Evolutionary conservation across 2,888 invertebrate species (phyloP).

Genomic region (Tanypteryx hageni): DNA sequence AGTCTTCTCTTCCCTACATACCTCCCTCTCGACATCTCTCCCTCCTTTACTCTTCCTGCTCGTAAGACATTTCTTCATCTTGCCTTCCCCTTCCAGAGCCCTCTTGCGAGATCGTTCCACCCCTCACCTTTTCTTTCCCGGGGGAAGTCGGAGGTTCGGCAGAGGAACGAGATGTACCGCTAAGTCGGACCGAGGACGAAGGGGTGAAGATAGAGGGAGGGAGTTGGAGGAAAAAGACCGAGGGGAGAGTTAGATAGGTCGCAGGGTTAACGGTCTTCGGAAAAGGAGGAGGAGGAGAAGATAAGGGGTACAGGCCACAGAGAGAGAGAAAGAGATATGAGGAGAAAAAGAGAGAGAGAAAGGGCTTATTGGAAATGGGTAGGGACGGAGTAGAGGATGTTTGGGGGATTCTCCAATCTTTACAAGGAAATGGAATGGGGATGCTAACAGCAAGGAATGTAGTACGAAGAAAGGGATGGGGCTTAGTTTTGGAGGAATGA

Average conservation of each 20-base stretch:
- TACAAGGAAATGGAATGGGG: background rate
- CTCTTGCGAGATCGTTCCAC: background rate
- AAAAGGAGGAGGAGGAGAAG: background rate
- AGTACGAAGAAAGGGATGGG: too few species aligned
- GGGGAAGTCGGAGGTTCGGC: background rate
- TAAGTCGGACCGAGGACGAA: background rate
- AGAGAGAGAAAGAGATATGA: background rate
- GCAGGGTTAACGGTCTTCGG: background rate
- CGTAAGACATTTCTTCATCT: background rate
- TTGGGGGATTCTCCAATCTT: background rate
- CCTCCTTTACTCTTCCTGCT: background rate
- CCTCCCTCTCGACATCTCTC: background rate
- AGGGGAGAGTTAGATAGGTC: background rate
- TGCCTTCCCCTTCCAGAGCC: background rate
- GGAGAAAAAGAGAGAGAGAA: background rate
- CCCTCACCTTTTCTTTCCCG: background rate
- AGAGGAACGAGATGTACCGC: background rate
- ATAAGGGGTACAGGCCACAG: too few species aligned
- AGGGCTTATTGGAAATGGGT: background rate
- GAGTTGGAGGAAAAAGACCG: background rate
- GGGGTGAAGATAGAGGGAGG: background rate
- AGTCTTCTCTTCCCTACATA: background rate
- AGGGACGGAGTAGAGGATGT: background rate
- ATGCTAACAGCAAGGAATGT: background rate
- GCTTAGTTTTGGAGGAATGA: background rate